Conservation (phyloP, 2,888 invertebrate species). For the Protonemura montana region DNA sequence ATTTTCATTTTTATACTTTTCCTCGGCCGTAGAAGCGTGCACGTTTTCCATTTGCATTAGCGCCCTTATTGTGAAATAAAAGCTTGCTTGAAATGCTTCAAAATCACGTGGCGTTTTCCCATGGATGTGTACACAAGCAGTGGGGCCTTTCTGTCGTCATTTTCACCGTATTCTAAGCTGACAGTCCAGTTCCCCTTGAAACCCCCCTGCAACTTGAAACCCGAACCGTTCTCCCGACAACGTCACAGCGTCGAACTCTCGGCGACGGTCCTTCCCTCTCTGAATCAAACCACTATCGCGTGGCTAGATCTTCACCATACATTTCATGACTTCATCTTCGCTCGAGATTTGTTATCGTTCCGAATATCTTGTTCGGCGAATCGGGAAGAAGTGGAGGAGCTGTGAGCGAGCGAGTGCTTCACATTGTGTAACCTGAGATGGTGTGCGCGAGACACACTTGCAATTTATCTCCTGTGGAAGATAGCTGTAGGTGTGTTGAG, state of each 20-base stretch:
- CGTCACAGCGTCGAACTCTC: neutral
- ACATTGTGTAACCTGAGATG: neutral
- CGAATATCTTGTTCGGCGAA: neutral
- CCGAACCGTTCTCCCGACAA: neutral
- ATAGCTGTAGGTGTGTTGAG: neutral
- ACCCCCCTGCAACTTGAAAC: neutral
- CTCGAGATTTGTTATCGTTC: neutral
- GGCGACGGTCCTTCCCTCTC: neutral
- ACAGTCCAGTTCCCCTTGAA: neutral
- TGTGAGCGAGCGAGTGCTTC: neutral
- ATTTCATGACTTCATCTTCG: constrained; percentile 7
- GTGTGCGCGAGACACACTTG: neutral
- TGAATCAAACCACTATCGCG: neutral
- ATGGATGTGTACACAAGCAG: neutral
- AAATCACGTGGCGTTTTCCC: neutral
- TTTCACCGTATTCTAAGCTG: neutral
- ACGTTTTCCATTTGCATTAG: neutral
- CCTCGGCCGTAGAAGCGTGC: neutral
- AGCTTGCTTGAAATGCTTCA: neutral
- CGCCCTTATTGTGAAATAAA: neutral
- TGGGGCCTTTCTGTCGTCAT: neutral
- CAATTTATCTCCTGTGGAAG: neutral
- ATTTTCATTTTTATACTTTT: neutral
- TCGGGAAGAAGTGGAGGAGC: neutral
- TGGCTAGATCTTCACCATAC: neutral